A percentile compares a stretch with the other conserved stretches of the same genome.
Conservation (phyloP, 1,140 invertebrate genomes). For the Agrilus planipennis region DNA sequence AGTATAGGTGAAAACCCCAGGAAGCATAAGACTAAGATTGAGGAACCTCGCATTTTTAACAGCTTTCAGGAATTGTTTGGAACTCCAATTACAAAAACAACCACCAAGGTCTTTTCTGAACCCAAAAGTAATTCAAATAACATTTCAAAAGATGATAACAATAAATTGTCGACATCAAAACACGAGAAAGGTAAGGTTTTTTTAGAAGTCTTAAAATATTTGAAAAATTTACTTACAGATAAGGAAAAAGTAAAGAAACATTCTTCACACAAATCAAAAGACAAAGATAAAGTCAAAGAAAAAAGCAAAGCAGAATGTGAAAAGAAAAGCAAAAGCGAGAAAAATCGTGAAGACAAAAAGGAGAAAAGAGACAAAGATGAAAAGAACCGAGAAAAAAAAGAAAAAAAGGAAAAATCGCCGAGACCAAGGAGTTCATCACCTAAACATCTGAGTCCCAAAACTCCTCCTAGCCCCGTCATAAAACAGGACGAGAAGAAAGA, state of each 20-base stretch:
- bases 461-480: slow-evolving; percentile 42
- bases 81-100: slow-evolving; percentile 58
- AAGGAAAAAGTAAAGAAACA: slow-evolving; percentile 49
- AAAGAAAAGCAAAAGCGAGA: slow-evolving; percentile 43
- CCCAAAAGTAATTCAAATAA: slow-evolving; percentile 40
- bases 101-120: slow-evolving; percentile 53
- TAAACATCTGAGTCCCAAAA: slow-evolving; percentile 37
- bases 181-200: too few relatives aligned
- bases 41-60: slow-evolving; percentile 46
- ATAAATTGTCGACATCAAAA: too few relatives aligned
- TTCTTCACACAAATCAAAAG: slow-evolving; percentile 40
- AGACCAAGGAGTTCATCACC: slow-evolving; percentile 18
- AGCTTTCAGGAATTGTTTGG: slow-evolving; percentile 71
- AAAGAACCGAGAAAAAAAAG: slow-evolving; percentile 41
- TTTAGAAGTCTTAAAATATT: slow-evolving; percentile 28
- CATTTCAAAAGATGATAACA: slow-evolving; percentile 20
- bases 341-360: slow-evolving; percentile 45
- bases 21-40: slow-evolving; percentile 51
- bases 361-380: slow-evolving; percentile 45
- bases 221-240: slow-evolving; percentile 23
- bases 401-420: slow-evolving; percentile 21
- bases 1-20: slow-evolving; percentile 42
- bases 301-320: slow-evolving; percentile 40
- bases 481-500: slow-evolving; percentile 28
- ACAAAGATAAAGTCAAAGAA: slow-evolving; percentile 30